A percentile compares a stretch with the other conserved stretches of the same genome.
Conservation (phyloP, 2,113 vertebrate genomes). For the Xenopus laevis region DNA sequence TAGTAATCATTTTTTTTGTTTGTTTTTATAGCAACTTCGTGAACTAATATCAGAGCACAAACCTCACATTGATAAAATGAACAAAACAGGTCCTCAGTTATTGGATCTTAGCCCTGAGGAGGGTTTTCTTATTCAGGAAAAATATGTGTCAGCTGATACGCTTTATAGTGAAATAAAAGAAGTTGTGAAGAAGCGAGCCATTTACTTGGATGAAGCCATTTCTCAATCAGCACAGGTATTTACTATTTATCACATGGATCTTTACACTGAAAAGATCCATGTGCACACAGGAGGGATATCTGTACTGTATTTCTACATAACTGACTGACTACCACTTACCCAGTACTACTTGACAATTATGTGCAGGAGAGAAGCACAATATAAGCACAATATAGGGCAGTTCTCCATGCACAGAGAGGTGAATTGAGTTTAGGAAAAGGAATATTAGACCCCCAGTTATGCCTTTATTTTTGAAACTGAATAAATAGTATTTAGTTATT, state of each 20-base stretch:
- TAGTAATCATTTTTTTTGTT: constrained; percentile 30
- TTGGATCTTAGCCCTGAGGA: constrained; percentile 88
- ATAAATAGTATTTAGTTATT: too few relatives aligned
- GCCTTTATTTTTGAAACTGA: too few relatives aligned
- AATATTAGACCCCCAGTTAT: too few relatives aligned
- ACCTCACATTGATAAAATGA: constrained; percentile 99
- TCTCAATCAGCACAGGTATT: constrained; percentile 94
- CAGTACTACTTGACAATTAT: too few relatives aligned
- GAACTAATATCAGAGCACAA: constrained; percentile 97
- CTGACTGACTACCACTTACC: too few relatives aligned
- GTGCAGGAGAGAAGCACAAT: too few relatives aligned
- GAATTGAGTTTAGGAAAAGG: too few relatives aligned
- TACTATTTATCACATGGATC: not conserved
- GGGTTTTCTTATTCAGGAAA: constrained; percentile 85
- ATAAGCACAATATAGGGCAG: too few relatives aligned
- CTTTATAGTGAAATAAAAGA: constrained; percentile 92
- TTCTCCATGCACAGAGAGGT: too few relatives aligned
- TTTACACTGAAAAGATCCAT: too few relatives aligned
- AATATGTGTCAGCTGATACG: constrained; percentile 79
- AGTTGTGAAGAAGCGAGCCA: constrained; percentile 85
- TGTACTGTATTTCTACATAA: too few relatives aligned
- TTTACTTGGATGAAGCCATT: constrained; percentile 88
- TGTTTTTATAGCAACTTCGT: constrained; percentile 86
- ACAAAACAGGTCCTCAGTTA: constrained; percentile 94
- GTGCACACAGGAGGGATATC: too few relatives aligned